Conservation (phyloP, 1,140 invertebrate genomes). For the Archivesica marissinica region DNA sequence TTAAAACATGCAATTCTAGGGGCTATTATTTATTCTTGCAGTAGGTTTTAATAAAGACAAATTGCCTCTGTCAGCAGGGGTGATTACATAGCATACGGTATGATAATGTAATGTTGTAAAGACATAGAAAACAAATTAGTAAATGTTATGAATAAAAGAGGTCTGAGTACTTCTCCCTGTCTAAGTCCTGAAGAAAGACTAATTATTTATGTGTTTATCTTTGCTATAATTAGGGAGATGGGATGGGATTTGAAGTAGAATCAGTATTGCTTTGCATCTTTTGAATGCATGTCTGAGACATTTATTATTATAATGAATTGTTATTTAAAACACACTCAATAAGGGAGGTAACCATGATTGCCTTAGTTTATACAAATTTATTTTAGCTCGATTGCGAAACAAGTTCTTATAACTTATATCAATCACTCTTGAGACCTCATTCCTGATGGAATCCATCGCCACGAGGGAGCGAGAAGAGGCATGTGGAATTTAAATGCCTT, state of each 20-base stretch:
- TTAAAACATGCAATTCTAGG: neutral
- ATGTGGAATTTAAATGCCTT: too few species aligned
- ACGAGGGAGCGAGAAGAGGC: too few species aligned
- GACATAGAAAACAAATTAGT: neutral
- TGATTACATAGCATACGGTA: neutral
- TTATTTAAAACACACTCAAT: too few species aligned
- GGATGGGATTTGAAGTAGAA: neutral
- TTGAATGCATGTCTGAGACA: too few species aligned
- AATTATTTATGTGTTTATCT: constrained; percentile 2
- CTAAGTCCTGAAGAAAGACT: neutral
- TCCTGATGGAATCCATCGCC: too few species aligned
- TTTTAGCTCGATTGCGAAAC: too few species aligned
- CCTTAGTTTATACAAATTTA: too few species aligned
- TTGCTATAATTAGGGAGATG: neutral
- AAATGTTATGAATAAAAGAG: constrained; percentile 2
- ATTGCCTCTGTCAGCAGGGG: neutral
- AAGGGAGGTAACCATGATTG: too few species aligned
- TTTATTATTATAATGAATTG: neutral
- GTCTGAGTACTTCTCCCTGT: neutral
- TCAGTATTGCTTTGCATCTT: neutral
- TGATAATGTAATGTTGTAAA: neutral
- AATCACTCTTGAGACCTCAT: too few species aligned
- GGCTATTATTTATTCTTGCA: neutral
- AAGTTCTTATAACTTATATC: too few species aligned
- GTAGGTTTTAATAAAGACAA: constrained; percentile 12